Conservation (phyloP, 2,888 invertebrate species). For the Eupithecia exiguata region DNA sequence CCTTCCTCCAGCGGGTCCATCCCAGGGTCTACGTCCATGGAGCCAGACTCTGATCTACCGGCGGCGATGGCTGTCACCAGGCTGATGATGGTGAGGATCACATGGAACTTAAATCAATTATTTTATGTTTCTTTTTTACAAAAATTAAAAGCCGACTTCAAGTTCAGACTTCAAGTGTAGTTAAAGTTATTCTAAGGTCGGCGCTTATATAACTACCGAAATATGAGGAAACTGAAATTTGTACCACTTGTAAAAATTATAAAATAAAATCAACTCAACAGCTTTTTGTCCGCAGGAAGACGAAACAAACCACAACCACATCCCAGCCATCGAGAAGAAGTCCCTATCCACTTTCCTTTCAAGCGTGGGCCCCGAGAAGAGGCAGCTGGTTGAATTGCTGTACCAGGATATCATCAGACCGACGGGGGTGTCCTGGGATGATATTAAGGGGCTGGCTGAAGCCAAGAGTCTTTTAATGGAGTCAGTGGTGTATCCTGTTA, state of each 20-base stretch:
- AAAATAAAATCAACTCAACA: not conserved
- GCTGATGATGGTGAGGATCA: conserved; percentile 55
- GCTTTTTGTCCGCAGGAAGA: conserved; percentile 24
- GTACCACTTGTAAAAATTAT: not conserved
- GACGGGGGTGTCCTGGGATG: conserved; percentile 89
- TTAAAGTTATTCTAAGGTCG: not conserved
- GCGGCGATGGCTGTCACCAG: conserved; percentile 67
- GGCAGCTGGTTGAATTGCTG: conserved; percentile 86
- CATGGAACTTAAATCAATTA: not conserved
- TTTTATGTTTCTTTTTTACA: no score
- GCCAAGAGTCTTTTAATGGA: conserved; percentile 92
- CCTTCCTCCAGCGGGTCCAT: conserved; percentile 34
- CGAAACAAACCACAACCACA: conserved; percentile 28
- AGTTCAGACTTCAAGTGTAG: no score
- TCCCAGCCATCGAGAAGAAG: conserved; percentile 62
- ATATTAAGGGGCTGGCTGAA: conserved; percentile 87
- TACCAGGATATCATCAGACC: conserved; percentile 86
- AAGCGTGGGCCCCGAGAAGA: conserved; percentile 81
- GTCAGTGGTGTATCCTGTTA: conserved; percentile 91
- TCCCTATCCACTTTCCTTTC: conserved; percentile 62
- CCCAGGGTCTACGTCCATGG: conserved; percentile 32
- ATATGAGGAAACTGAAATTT: no score
- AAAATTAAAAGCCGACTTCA: not conserved
- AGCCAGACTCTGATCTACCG: conserved; percentile 60
- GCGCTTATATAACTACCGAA: not conserved